A percentile compares a stretch with the other conserved stretches of the same genome.
Conservation (phyloP, 1,140 invertebrate species). For the Brachionus angularis region DNA sequence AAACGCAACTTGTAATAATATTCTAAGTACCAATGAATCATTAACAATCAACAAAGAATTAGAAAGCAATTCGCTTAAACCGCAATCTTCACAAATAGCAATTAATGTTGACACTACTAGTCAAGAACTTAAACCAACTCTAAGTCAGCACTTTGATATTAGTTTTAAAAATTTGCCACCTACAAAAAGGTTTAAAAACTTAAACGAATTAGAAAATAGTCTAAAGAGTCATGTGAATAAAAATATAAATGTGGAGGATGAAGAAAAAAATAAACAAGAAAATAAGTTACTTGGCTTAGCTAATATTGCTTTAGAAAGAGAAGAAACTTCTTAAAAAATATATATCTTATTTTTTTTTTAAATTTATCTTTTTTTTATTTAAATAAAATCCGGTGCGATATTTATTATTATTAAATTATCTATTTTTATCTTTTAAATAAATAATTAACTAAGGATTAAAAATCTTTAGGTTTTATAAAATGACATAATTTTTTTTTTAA, state of each 20-base stretch:
- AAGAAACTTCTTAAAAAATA: neutral
- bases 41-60: too few relatives aligned
- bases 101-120: neutral
- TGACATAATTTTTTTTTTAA: neutral
- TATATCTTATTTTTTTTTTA: neutral
- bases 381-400: too few relatives aligned
- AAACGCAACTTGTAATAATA: too few relatives aligned
- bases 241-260: neutral
- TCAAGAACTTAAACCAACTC: too few relatives aligned
- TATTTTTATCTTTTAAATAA: too few relatives aligned
- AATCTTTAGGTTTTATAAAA: too few relatives aligned
- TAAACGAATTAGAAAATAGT: conserved; percentile 3
- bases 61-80: too few relatives aligned
- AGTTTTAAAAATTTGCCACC: conserved; percentile 35
- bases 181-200: conserved; percentile 37
- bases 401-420: too few relatives aligned
- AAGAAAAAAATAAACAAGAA: conserved; percentile 9
- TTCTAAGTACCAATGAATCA: too few relatives aligned
- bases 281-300: conserved; percentile 36
- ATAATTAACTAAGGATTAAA: too few relatives aligned
- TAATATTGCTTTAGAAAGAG: conserved; percentile 33
- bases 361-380: conserved; percentile 10
- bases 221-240: too few relatives aligned
- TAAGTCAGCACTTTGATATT: neutral
- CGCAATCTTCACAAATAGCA: neutral